These are phyloP conservation scores for Lasioglossum calceatum DNA, from an alignment of 2,888 invertebrate species.

Conservation along the genomic window DNA sequence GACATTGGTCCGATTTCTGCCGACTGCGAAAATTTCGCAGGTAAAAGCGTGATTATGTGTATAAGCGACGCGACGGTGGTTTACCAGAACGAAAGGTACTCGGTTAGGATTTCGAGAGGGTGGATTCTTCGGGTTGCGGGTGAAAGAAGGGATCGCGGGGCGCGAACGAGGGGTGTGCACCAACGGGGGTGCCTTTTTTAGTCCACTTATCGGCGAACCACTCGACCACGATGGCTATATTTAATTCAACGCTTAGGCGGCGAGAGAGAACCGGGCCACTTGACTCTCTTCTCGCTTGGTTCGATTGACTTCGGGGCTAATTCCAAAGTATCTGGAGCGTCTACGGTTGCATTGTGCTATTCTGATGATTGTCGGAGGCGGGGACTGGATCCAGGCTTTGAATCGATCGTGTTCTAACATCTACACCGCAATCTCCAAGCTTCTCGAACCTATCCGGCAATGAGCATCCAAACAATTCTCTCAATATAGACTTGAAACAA, in stretches of 20 bases:
- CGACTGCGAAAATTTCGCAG: background rate
- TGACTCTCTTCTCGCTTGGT: slow-evolving; percentile 41
- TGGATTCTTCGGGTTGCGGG: slow-evolving; percentile 7
- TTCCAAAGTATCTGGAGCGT: slow-evolving; percentile 27
- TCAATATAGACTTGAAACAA: background rate
- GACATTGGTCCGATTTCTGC: background rate
- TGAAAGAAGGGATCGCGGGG: background rate
- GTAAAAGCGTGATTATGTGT: background rate
- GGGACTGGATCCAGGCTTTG: background rate
- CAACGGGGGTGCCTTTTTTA: slow-evolving; percentile 35
- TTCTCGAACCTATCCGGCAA: too few relatives aligned
- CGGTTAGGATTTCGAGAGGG: slow-evolving; percentile 3
- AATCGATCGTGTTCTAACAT: background rate
- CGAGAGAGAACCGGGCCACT: slow-evolving; percentile 47
- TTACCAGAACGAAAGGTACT: background rate
- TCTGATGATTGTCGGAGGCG: slow-evolving; percentile 2
- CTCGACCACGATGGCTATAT: slow-evolving; percentile 60
- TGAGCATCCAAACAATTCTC: background rate
- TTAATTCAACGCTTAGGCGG: slow-evolving; percentile 59
- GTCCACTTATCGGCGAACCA: slow-evolving; percentile 53
- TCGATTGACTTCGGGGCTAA: slow-evolving; percentile 49
- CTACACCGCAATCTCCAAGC: background rate
- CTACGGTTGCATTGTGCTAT: slow-evolving; percentile 5
- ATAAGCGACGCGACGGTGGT: background rate
- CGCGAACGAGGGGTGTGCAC: slow-evolving; percentile 25